Percentiles rank a stretch among this genome's conserved stretches.
These are phyloP conservation scores for Nomada flava DNA, from an alignment of 2,888 invertebrate genomes.

Conservation along the genomic window DNA sequence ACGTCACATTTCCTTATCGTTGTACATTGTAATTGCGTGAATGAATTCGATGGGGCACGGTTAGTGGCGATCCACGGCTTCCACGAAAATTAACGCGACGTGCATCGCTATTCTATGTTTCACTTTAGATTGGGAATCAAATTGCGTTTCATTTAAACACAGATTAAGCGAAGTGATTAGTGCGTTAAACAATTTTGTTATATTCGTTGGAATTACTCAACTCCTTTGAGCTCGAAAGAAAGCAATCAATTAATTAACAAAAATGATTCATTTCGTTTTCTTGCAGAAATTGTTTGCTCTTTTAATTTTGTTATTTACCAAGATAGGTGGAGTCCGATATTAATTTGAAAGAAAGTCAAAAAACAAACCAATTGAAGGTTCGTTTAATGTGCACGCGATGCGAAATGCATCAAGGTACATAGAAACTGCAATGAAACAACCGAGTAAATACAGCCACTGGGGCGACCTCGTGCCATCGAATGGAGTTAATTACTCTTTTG, in stretches of 20 bases:
- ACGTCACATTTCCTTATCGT: conserved; percentile 39
- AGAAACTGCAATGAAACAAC: conserved; percentile 40
- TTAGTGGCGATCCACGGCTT: conserved; percentile 4
- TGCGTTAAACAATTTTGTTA: neutral
- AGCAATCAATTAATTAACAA: no score
- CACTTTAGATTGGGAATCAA: conserved; percentile 8
- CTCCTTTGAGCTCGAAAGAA: neutral
- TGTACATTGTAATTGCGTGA: conserved; percentile 33
- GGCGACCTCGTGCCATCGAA: conserved; percentile 47
- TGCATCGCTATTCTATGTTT: neutral
- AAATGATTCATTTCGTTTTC: neutral
- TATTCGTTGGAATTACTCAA: neutral
- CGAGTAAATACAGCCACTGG: conserved; percentile 37
- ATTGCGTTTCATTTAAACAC: neutral
- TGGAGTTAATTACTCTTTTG: conserved; percentile 61
- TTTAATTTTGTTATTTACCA: neutral
- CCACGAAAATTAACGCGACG: conserved; percentile 21
- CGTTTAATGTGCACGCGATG: conserved; percentile 19
- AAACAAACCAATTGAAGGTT: conserved; percentile 30
- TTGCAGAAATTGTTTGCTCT: neutral
- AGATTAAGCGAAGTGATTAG: no score
- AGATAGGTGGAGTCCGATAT: neutral
- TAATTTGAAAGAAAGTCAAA: neutral
- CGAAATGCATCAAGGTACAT: conserved; percentile 32
- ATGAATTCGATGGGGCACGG: conserved; percentile 32